Conservation (phyloP, 2,113 vertebrate genomes). For the Ia io region DNA sequence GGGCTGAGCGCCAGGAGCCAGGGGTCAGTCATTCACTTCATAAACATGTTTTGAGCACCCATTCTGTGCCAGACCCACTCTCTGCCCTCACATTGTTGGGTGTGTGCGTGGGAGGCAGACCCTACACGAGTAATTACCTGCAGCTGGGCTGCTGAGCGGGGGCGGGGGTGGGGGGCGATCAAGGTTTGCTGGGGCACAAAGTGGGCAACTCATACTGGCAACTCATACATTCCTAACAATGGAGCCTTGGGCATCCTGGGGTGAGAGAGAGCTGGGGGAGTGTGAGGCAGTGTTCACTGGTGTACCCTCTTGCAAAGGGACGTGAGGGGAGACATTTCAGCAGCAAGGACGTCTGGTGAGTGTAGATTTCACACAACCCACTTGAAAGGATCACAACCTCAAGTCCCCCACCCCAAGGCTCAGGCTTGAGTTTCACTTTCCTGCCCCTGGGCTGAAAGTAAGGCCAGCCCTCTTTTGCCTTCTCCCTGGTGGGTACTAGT, state of each 20-base stretch:
- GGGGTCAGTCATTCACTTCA: neutral
- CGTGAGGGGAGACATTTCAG: neutral
- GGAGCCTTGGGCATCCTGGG: neutral
- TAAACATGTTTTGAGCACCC: neutral
- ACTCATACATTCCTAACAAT: neutral
- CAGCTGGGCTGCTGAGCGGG: neutral
- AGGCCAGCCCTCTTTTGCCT: neutral
- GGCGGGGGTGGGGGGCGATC: neutral
- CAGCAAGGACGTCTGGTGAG: neutral
- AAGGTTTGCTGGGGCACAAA: neutral
- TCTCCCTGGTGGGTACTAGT: rapidly evolving
- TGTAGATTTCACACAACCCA: constrained; percentile 64
- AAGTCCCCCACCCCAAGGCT: neutral
- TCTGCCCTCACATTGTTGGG: neutral
- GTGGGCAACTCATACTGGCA: neutral
- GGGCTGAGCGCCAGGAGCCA: neutral
- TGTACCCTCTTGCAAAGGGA: neutral
- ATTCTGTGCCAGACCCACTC: neutral
- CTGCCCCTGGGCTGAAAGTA: neutral
- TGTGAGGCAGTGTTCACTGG: neutral
- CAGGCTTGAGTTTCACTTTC: constrained; percentile 61
- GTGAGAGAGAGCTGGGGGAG: neutral
- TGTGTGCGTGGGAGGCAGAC: neutral
- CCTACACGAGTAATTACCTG: neutral
- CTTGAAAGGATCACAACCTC: neutral